These are phyloP conservation scores for Acanthis flammea DNA, from an alignment of 2,797 vertebrate genomes.

Conservation along the genomic window DNA sequence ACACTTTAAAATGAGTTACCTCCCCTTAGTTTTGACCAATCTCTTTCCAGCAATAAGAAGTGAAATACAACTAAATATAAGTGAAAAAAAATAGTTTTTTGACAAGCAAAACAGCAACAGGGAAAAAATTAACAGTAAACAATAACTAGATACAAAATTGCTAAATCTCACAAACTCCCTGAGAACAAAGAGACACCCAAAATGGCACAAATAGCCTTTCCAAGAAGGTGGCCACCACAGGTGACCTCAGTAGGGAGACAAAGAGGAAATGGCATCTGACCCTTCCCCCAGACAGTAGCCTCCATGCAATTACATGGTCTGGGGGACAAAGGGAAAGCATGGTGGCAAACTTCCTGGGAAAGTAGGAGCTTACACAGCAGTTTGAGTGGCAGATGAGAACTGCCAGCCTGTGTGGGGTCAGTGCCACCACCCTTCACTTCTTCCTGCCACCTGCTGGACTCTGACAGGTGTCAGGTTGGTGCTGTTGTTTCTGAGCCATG, in stretches of 20 bases:
- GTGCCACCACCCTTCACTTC: not conserved
- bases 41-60: not conserved
- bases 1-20: not conserved
- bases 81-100: not conserved
- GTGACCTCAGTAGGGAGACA: not conserved
- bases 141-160: not conserved
- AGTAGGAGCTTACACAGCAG: not conserved
- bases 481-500: not conserved
- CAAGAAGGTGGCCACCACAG: not conserved
- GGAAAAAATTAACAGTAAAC: rapidly evolving
- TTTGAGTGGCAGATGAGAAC: not conserved
- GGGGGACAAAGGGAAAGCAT: not conserved
- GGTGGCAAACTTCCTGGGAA: not conserved
- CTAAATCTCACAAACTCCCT: not conserved
- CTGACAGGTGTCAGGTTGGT: rapidly evolving
- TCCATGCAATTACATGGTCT: rapidly evolving
- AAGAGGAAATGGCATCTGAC: not conserved
- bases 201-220: not conserved
- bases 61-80: not conserved
- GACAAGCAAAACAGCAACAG: not conserved
- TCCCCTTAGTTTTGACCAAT: not conserved
- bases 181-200: not conserved
- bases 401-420: not conserved
- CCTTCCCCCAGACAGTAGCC: too few relatives aligned
- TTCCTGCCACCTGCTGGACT: rapidly evolving